phyloP scores from a whole-genome alignment of 2,888 invertebrate genomes.

The Scrobipalpa costella region DNA sequence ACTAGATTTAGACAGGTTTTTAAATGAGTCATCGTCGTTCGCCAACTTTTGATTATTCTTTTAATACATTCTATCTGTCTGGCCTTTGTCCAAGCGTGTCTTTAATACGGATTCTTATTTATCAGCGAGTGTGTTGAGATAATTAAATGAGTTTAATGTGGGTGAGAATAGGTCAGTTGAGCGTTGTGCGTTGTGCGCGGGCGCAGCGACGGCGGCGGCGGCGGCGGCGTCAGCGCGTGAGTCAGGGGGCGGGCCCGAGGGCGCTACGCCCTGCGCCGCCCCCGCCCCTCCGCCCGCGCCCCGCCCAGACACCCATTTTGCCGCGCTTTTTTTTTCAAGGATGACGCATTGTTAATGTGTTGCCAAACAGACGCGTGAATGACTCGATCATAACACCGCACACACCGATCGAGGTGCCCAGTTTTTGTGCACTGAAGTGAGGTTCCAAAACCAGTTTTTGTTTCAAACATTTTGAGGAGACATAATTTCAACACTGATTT shows the following conservation, averaged over 20 bases:
- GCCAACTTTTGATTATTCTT: conserved; percentile 12
- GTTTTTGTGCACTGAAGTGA: conserved; percentile 24
- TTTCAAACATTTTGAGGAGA: conserved; percentile 14
- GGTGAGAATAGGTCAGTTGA: conserved; percentile 32
- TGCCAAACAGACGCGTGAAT: conserved; percentile 68
- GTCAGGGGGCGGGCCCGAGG: conserved; percentile 75
- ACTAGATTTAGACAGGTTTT: conserved; percentile 28
- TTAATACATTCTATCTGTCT: conserved; percentile 13
- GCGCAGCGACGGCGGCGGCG: conserved; percentile 18
- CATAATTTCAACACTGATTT: conserved; percentile 6
- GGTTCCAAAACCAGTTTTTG: conserved; percentile 23
- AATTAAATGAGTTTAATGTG: conserved; percentile 24
- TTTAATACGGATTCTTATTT: too few relatives aligned
- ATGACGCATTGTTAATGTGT: conserved; percentile 65
- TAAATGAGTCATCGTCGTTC: conserved; percentile 21
- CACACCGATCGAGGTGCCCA: conserved; percentile 8
- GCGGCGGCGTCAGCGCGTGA: conserved; percentile 62
- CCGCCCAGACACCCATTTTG: conserved; percentile 76
- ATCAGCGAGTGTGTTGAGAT: conserved; percentile 17
- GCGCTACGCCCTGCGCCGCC: conserved; percentile 68
- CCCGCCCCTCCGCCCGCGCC: conserved; percentile 51
- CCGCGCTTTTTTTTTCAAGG: conserved; percentile 67
- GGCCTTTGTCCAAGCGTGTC: conserved; percentile 16
- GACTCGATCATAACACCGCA: conserved; percentile 33
- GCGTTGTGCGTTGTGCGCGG: conserved; percentile 50